phyloP scores from a whole-genome alignment of 2,888 invertebrate species.

The Apodemia zela region DNA sequence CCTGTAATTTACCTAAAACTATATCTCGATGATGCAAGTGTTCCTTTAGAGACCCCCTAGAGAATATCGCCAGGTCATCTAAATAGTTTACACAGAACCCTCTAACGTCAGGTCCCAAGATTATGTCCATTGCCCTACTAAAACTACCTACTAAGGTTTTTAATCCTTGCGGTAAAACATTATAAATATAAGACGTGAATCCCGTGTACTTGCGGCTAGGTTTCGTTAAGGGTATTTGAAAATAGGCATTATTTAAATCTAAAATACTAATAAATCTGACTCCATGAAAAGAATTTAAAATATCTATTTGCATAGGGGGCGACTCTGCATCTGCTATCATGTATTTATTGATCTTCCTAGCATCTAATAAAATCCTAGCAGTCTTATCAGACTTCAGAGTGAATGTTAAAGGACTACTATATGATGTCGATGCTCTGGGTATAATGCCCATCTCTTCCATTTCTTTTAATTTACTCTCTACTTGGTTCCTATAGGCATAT shows the following conservation, averaged over 20 bases:
- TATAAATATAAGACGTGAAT: conserved; percentile 28
- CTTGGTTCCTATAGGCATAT: conserved; percentile 30
- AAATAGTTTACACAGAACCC: conserved; percentile 36
- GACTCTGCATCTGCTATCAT: conserved; percentile 27
- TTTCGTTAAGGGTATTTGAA: conserved; percentile 27
- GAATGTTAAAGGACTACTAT: conserved; percentile 34
- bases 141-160: conserved; percentile 35
- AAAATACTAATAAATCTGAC: conserved; percentile 27
- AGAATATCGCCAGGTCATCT: conserved; percentile 34
- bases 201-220: conserved; percentile 29
- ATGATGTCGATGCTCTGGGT: conserved; percentile 24
- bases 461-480: conserved; percentile 30
- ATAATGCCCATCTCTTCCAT: conserved; percentile 31
- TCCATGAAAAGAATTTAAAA: conserved; percentile 28
- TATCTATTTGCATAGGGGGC: conserved; percentile 26
- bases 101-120: conserved; percentile 33
- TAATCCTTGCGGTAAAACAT: conserved; percentile 32
- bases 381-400: conserved; percentile 24
- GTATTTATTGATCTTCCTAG: conserved; percentile 27
- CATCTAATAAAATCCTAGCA: conserved; percentile 26
- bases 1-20: conserved; percentile 19
- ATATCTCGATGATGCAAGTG: conserved; percentile 33
- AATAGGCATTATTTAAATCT: conserved; percentile 33
- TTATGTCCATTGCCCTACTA: conserved; percentile 35
- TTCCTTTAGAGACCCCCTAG: conserved; percentile 22